Percentiles rank a stretch among this genome's conserved stretches.
Evolutionary conservation across 1,140 invertebrate species (phyloP).

Genomic region (Caenorhabditis tropicalis): DNA sequence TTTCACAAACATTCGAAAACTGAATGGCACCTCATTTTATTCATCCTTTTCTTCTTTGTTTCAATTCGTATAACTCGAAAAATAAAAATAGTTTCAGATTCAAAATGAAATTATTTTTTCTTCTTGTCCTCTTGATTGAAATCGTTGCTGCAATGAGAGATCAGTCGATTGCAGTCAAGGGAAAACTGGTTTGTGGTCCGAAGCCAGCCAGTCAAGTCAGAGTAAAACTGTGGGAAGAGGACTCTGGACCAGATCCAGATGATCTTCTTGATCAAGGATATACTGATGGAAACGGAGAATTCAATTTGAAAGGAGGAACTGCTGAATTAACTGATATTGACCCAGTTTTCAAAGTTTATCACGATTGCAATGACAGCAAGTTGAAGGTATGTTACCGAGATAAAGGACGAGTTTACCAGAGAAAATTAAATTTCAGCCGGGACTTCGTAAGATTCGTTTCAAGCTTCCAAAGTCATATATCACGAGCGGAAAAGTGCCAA

Average conservation of each 20-base stretch:
- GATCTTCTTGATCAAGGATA: constrained; percentile 57
- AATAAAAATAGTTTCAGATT: neutral
- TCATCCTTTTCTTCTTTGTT: neutral
- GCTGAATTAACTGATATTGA: constrained; percentile 59
- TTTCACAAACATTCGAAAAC: neutral
- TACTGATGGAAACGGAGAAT: constrained; percentile 57
- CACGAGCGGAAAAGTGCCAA: constrained; percentile 46
- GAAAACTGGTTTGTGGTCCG: constrained; percentile 64
- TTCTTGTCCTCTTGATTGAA: constrained; percentile 36
- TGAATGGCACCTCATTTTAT: neutral
- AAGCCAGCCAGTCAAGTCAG: constrained; percentile 66
- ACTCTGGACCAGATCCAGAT: constrained; percentile 62
- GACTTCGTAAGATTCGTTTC: constrained; percentile 57
- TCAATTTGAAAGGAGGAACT: constrained; percentile 55
- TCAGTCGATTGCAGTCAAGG: constrained; percentile 50
- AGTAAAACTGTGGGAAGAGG: constrained; percentile 69
- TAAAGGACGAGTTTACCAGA: neutral
- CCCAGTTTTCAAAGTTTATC: constrained; percentile 63
- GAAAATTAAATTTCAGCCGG: constrained; percentile 47
- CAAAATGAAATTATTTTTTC: constrained; percentile 14
- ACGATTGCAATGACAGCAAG: constrained; percentile 52
- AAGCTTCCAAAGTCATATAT: constrained; percentile 54
- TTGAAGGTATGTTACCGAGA: neutral
- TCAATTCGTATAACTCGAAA: neutral
- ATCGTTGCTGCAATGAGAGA: constrained; percentile 28